A percentile compares a stretch with the other conserved stretches of the same genome.
phyloP scores from a whole-genome alignment of 2,113 vertebrate species.

The Phylloscopus trochiloides region DNA sequence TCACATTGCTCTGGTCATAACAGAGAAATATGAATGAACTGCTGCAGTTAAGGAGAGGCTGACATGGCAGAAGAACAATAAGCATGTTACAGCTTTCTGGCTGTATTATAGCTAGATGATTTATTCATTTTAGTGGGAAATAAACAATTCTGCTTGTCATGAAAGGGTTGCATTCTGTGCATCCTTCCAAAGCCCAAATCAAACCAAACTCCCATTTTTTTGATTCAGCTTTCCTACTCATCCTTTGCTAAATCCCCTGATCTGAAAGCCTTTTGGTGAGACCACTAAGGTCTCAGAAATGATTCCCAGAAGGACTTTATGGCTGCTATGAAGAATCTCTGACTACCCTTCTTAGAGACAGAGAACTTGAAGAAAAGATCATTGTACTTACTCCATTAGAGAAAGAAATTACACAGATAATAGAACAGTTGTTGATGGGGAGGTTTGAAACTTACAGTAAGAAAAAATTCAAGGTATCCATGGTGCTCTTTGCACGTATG shows the following conservation, averaged over 20 bases:
- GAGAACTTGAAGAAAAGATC: not conserved
- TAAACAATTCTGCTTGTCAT: not conserved
- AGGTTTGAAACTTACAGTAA: not conserved
- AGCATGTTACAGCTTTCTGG: not conserved
- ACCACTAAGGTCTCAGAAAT: fast-evolving
- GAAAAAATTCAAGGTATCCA: not conserved
- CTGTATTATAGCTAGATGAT: not conserved
- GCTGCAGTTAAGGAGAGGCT: not conserved
- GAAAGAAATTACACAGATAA: not conserved
- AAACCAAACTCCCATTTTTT: not conserved
- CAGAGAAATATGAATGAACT: not conserved
- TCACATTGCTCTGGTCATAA: not conserved
- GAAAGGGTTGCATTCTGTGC: not conserved
- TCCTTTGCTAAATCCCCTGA: not conserved
- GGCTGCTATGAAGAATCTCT: not conserved
- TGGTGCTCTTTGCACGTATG: not conserved
- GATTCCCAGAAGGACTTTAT: not conserved
- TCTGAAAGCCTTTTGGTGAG: not conserved
- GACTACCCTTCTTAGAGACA: not conserved
- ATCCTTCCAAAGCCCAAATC: not conserved
- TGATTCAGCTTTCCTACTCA: not conserved
- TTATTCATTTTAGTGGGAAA: not conserved
- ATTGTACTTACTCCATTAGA: not conserved
- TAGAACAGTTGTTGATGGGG: not conserved
- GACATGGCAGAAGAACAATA: not conserved